A percentile compares a stretch with the other conserved stretches of the same genome.
phyloP scores from a whole-genome alignment of 92 coral and sea anemone genomes.

The Blastomussa wellsi region DNA sequence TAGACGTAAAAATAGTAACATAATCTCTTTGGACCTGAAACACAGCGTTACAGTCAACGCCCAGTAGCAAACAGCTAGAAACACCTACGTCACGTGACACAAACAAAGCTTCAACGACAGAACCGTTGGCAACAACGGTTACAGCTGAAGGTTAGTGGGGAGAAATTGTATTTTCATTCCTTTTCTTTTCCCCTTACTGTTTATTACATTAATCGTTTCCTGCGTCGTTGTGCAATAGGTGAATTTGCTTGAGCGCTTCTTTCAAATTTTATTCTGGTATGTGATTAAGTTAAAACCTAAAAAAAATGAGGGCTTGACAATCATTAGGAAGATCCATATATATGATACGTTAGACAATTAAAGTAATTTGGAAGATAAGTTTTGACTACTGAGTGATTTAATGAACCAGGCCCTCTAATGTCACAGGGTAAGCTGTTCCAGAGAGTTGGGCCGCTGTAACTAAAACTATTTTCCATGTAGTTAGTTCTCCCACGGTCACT shows the following conservation, averaged over 20 bases:
- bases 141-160: neutral
- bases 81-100: neutral
- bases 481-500: too few species aligned
- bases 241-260: too few species aligned
- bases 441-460: too few species aligned
- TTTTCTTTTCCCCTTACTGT: neutral
- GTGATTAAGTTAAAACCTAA: too few species aligned
- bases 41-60: neutral
- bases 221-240: too few species aligned
- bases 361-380: neutral
- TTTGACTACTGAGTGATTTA: too few species aligned
- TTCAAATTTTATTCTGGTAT: too few species aligned
- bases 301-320: too few species aligned
- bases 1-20: neutral
- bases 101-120: conserved; percentile 1
- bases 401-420: too few species aligned
- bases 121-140: neutral
- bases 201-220: neutral
- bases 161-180: neutral
- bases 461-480: too few species aligned
- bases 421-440: too few species aligned
- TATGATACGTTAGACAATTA: neutral
- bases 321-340: too few species aligned
- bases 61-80: neutral
- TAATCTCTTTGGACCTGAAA: neutral